Percentiles rank a stretch among this genome's conserved stretches.
phyloP scores from a whole-genome alignment of 2,888 invertebrate species.

The Perizoma affinitatum region DNA sequence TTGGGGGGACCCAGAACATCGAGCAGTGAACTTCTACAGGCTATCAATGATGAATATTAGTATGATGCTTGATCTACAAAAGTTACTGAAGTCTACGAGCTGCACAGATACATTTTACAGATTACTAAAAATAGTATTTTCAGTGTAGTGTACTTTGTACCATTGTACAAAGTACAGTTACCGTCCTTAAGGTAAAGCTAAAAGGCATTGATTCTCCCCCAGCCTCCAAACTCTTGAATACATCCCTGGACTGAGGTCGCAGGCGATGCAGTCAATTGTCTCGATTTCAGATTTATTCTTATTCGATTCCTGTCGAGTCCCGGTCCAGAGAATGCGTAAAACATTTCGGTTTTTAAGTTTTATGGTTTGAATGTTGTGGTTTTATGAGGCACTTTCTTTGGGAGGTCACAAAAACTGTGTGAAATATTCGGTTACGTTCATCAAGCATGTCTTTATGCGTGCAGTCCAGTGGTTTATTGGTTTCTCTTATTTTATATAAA shows the following conservation, averaged over 20 bases:
- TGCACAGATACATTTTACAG: too few relatives aligned
- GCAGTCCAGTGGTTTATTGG: not conserved
- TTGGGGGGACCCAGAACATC: too few relatives aligned
- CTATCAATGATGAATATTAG: too few relatives aligned
- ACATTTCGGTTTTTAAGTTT: constrained; percentile 48
- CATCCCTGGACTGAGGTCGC: constrained; percentile 15
- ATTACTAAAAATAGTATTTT: too few relatives aligned
- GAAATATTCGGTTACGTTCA: constrained; percentile 1
- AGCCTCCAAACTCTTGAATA: not conserved
- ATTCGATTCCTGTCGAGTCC: constrained; percentile 58
- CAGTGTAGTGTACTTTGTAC: too few relatives aligned
- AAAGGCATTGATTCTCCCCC: not conserved
- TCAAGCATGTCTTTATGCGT: not conserved
- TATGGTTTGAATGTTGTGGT: constrained; percentile 35
- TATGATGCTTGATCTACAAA: too few relatives aligned
- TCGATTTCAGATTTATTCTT: constrained; percentile 63
- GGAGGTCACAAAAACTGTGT: constrained; percentile 9
- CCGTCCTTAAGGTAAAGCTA: not conserved
- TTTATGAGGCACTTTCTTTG: constrained; percentile 26
- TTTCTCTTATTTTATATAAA: not conserved
- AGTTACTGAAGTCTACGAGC: too few relatives aligned
- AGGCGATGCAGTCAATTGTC: constrained; percentile 59
- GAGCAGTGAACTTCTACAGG: too few relatives aligned
- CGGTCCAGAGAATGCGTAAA: constrained; percentile 39
- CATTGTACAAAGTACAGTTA: too few relatives aligned